These are phyloP conservation scores for Microtus pennsylvanicus DNA, from an alignment of 2,113 vertebrate species.

Conservation along the genomic window DNA sequence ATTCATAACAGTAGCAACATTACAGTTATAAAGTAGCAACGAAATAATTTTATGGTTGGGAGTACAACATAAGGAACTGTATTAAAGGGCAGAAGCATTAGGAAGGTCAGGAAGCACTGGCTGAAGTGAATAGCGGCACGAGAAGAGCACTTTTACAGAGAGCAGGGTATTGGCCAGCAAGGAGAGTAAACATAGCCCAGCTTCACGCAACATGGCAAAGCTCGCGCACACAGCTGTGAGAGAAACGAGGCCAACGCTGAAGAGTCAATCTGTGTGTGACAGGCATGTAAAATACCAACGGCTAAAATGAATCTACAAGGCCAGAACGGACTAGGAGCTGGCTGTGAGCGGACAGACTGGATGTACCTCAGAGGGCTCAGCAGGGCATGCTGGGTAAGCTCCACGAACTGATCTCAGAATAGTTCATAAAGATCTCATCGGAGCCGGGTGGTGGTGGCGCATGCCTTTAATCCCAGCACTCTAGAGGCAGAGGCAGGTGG, in stretches of 20 bases:
- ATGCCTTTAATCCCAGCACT: too few species aligned
- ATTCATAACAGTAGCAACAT: background rate
- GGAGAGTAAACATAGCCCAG: background rate
- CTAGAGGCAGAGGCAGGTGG: too few species aligned
- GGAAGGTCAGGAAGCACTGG: background rate
- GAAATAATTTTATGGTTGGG: background rate
- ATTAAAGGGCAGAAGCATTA: background rate
- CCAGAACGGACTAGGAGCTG: background rate
- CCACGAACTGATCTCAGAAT: background rate
- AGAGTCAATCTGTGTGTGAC: background rate
- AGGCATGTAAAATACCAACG: background rate
- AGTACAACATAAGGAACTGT: background rate
- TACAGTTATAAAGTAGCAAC: background rate
- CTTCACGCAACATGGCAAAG: background rate
- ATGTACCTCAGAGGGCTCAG: background rate
- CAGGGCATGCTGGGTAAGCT: background rate
- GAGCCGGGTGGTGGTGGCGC: too few species aligned
- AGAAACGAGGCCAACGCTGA: background rate
- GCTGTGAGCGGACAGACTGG: background rate
- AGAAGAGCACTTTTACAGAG: constrained; percentile 4
- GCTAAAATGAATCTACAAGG: background rate
- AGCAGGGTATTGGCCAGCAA: background rate
- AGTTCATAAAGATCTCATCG: constrained; percentile 17
- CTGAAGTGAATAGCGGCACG: background rate
- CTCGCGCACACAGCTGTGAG: background rate